Conservation (phyloP, 2,888 invertebrate genomes). For the Lithophane leautieri region DNA sequence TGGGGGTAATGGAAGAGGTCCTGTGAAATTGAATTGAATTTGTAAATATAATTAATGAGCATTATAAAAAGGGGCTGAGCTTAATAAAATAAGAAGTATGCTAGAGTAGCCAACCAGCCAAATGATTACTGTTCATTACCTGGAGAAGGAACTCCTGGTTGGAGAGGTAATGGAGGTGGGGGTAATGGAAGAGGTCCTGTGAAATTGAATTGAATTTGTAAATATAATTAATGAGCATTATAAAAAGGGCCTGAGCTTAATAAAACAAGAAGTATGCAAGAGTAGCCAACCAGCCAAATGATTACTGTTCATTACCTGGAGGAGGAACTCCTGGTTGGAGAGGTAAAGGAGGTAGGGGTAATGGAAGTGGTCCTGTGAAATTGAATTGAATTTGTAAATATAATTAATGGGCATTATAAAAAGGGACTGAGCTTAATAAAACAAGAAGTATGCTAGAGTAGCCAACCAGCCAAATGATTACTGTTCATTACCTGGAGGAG, state of each 20-base stretch:
- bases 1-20: background rate
- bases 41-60: background rate
- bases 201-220: background rate
- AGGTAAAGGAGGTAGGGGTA: background rate
- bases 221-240: background rate
- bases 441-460: background rate
- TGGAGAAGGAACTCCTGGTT: background rate
- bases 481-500: conserved; percentile 1
- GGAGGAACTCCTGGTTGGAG: background rate
- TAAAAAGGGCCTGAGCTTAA: background rate
- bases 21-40: too few relatives aligned
- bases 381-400: background rate
- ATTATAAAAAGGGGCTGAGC: background rate
- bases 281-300: background rate
- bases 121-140: background rate
- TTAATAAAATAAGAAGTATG: background rate
- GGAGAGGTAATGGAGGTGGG: background rate
- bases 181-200: background rate
- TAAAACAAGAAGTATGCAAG: background rate
- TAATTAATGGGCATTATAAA: background rate
- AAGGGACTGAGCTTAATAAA: background rate
- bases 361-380: too few relatives aligned
- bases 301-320: conserved; percentile 2
- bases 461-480: background rate
- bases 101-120: background rate